Evolutionary conservation across 2,113 vertebrate genomes (phyloP), one percentile per base, ranked within the genome.

Genomic region (Neodon shergylaensis): DNA sequence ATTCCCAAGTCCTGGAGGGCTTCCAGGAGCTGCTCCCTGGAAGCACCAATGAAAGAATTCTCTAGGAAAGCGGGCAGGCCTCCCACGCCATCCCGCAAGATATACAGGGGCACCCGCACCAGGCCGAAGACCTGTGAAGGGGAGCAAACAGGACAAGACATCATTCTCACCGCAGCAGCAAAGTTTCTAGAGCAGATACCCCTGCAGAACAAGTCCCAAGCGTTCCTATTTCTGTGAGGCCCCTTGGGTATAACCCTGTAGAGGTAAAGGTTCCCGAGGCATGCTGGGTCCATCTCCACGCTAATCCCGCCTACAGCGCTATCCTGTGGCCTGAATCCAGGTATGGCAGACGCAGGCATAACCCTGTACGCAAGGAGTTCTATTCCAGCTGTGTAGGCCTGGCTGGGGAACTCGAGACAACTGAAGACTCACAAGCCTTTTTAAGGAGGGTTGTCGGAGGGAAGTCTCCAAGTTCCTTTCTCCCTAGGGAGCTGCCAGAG

Each of bases 21-120:
- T 52, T 98, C 93, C 22, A 99, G 61, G 81, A 99, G 98, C 98
- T 99, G 99, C 22, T 98, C 98, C 58, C 98, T 98, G 22, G 99
- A 98, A 52, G 97, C 98, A 3, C 99, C 98, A 68, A 99, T 99
- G 92, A 99, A 99, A 1, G 98, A 97, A 96, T 99, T 99, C 3
- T 98, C 98, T 83, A 99, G 98, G 97, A 99, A 99, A 10, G 96
- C 87, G 0, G 99, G 98, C 8, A 99, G 98, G 33, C 99, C 99
- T 49, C 98, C 98, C 8, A 97, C 72, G 1, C 98, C 98, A 0
- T 98, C 98, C 68, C 96, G 98, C 54, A 98, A 94, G 11, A 98
- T 98, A 88, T 99, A 99, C 19, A 99, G 98, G 0, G 99, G 99
- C 3, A 99, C 99, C 21, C 99, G 98, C 21, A 99, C 98, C 96